These are phyloP conservation scores for Troides helena DNA, from an alignment of 2,888 invertebrate species.

Conservation along the genomic window DNA sequence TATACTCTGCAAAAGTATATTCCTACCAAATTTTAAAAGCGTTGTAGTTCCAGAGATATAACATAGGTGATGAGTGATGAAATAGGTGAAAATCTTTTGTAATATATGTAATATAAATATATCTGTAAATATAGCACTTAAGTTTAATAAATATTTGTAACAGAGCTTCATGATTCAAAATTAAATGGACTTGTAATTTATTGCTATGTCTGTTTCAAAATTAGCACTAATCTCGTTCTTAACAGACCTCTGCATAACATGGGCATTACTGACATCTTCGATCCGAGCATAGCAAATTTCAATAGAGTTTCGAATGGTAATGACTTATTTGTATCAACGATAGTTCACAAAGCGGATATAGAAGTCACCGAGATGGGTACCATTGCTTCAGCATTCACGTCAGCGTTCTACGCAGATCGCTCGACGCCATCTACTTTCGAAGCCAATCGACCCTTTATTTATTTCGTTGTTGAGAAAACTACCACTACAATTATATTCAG, in stretches of 20 bases:
- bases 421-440: constrained; percentile 79
- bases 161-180: too few species aligned
- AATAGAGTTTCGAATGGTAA: constrained; percentile 70
- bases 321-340: constrained; percentile 77
- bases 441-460: constrained; percentile 83
- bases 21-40: too few species aligned
- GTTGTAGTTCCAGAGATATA: too few species aligned
- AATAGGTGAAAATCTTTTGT: too few species aligned
- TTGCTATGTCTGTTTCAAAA: too few species aligned
- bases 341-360: constrained; percentile 85
- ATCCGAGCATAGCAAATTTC: constrained; percentile 76
- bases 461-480: constrained; percentile 82
- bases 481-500: constrained; percentile 82
- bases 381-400: constrained; percentile 81
- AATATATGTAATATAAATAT: too few species aligned
- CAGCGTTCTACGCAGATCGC: constrained; percentile 67
- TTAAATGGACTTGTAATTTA: too few species aligned
- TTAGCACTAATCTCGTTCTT: constrained; percentile 79
- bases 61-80: too few species aligned
- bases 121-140: too few species aligned
- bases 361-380: constrained; percentile 87
- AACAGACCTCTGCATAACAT: constrained; percentile 78
- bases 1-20: too few species aligned
- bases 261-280: constrained; percentile 84
- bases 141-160: too few species aligned